Percentiles rank a stretch among this genome's conserved stretches.
phyloP scores from a whole-genome alignment of 2,113 vertebrate species.

The Embiotoca jacksoni region DNA sequence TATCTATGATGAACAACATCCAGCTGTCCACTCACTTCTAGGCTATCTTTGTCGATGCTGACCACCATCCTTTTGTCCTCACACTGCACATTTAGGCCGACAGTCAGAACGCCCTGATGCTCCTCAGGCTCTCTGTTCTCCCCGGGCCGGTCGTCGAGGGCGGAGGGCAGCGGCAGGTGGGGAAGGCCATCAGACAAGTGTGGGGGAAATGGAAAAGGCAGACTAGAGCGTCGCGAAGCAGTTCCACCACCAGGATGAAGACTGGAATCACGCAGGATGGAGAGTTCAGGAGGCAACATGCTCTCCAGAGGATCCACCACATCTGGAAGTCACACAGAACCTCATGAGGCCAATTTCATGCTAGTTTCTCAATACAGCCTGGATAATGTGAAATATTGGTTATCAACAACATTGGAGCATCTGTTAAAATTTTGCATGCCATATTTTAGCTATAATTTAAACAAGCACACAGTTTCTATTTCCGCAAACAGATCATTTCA shows the following conservation, averaged over 20 bases:
- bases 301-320: slow-evolving; percentile 65
- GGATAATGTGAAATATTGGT: neutral
- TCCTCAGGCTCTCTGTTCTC: slow-evolving; percentile 83
- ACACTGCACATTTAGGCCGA: slow-evolving; percentile 89
- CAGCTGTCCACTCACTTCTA: slow-evolving; percentile 86
- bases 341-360: slow-evolving; percentile 21
- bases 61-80: slow-evolving; percentile 90
- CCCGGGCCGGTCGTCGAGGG: slow-evolving; percentile 34
- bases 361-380: neutral
- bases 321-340: slow-evolving; percentile 67
- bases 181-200: slow-evolving; percentile 56
- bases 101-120: slow-evolving; percentile 80
- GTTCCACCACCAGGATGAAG: slow-evolving; percentile 66
- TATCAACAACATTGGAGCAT: neutral
- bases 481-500: too few relatives aligned
- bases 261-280: slow-evolving; percentile 80
- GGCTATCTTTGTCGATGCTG: slow-evolving; percentile 89
- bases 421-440: neutral
- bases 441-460: neutral
- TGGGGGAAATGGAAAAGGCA: slow-evolving; percentile 86
- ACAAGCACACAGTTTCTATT: neutral
- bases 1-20: neutral
- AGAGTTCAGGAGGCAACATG: slow-evolving; percentile 86
- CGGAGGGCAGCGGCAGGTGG: slow-evolving; percentile 56
- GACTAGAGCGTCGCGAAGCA: slow-evolving; percentile 66